Base-by-base conservation (phyloP, 2,113 vertebrate genomes). In the Spea bombifrons region DNA sequence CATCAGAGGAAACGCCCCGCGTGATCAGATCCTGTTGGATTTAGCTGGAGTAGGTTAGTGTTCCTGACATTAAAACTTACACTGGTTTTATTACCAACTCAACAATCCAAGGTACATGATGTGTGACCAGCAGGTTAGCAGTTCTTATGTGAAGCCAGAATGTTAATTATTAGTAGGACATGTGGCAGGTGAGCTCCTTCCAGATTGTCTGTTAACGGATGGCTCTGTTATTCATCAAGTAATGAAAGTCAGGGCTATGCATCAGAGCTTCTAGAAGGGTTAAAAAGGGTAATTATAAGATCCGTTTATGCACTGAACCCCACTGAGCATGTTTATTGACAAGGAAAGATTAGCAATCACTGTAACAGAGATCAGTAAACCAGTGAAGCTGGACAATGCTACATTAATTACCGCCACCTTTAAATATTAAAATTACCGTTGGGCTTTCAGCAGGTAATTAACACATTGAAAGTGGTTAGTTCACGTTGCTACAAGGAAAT, bases 401-500 rank as follows among this genome's bases (percentile, higher is more conserved):
- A 4, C 69, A 81, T 81, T 82, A 80, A 73, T 82, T 80, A 8
- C 65, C 16, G 78, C 68, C 80, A 1, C 57, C 50, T 48, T 77
- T 65, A 75, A 15, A 50, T 81, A 12, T 53, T 71, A 0, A 59
- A 6, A 52, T 76, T 85, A 83, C 61, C 30, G 77, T 61, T 81
- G 47, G 46, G 46, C 78, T 82, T 78, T 65, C 7, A 64, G 5
- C 55, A 0, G 73, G 8, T 30, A 71, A 70, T 71, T 75, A 79
- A 0, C 16, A 65, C 74, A 76, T 83, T 68, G 75, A 57, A 30
- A 86, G 88, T 66, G 82, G 83, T 68, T 64, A 69, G 52, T 71
- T 88, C 81, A 68, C 66, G 15, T 71, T 48, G 70, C 48, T 55
- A 78, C 84, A 8, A 0, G 12, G 52, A 78, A 82, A 71, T 13